These are phyloP conservation scores for Esox masquinongy DNA, from an alignment of 2,797 vertebrate species.

Conservation along the genomic window DNA sequence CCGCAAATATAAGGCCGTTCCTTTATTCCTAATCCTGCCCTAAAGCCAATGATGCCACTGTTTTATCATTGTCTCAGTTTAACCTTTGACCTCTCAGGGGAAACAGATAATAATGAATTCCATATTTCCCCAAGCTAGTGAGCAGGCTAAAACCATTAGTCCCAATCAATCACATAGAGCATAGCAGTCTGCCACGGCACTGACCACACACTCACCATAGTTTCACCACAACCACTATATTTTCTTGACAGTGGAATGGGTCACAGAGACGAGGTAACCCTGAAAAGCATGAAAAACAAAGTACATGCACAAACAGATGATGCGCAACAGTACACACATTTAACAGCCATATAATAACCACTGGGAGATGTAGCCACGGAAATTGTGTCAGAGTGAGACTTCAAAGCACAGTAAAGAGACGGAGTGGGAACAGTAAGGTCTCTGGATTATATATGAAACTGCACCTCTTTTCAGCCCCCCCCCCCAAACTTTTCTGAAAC, in stretches of 20 bases:
- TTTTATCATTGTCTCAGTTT: constrained; percentile 82
- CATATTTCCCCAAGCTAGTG: constrained; percentile 80
- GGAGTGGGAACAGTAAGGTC: constrained; percentile 42
- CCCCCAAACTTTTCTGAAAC: constrained; percentile 70
- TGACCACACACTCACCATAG: constrained; percentile 50
- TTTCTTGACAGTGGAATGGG: constrained; percentile 37
- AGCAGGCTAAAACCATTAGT: constrained; percentile 62
- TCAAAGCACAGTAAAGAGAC: constrained; percentile 16
- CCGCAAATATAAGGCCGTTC: constrained; percentile 22
- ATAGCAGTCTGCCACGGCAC: constrained; percentile 56
- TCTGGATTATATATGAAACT: constrained; percentile 55
- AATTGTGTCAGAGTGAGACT: constrained; percentile 20
- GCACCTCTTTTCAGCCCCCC: constrained; percentile 53
- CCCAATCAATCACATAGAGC: constrained; percentile 80
- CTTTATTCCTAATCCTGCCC: constrained; percentile 52
- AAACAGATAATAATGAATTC: constrained; percentile 85
- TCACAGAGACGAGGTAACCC: not conserved
- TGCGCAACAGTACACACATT: constrained; percentile 21
- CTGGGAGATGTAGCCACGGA: constrained; percentile 12
- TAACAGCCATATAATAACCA: not conserved
- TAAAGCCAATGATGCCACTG: constrained; percentile 68
- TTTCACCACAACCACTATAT: constrained; percentile 30
- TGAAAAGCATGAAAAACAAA: not conserved
- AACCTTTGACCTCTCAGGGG: constrained; percentile 80
- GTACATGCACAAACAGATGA: not conserved